Base-by-base conservation (phyloP, 2,888 invertebrate genomes). In the Drosophila barbarae region DNA sequence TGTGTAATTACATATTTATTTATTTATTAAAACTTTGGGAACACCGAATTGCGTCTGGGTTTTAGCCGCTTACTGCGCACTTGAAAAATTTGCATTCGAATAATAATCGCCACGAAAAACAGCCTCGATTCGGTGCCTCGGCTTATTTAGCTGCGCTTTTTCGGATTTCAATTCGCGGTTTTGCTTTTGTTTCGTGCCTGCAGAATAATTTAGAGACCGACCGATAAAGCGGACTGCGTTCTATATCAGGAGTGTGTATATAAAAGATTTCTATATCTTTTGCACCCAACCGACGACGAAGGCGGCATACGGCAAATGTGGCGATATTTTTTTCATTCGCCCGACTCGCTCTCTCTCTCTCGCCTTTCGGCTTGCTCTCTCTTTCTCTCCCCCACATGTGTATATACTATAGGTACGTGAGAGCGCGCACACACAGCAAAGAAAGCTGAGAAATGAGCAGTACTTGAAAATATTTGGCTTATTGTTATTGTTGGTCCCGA, bases 291-390 rank as follows among this genome's bases (percentile, higher is more conserved):
- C 81, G 84, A 85, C 84, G 78, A 71, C 77, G 78, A 81, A 74
- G 76, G 75, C 84, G 82, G 77, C 78, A 84, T 81, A 85, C 82
- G 79, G 79, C 78, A 76, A 81, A 71, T 84, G 69, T 83, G 80
- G 69, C 71, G 77, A 69, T 64, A 46, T 67, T 44, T 50, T 36
- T 66, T 66, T 41, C 47, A 32, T 41, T 61, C 34, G 38, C 44
- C 42, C 61, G 15, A 50, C 60, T 49, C 30, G 15, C 30, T 52
- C 34, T 46, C 38, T 46, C 38, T 53, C 46, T 30, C 35, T 32
- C 21, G 34, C 32, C 63, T 15, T 32, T 51, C 51, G 23, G 23
- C 44, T 26, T 26, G 35, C 64, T 63, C 60, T 61, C 63, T 61
- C 50, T 42, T 21, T 61, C 7, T 51, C 36, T 51, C 49, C 49